Evolutionary conservation across 2,797 vertebrate species (phyloP).

Genomic region (Brachymystax lenok): DNA sequence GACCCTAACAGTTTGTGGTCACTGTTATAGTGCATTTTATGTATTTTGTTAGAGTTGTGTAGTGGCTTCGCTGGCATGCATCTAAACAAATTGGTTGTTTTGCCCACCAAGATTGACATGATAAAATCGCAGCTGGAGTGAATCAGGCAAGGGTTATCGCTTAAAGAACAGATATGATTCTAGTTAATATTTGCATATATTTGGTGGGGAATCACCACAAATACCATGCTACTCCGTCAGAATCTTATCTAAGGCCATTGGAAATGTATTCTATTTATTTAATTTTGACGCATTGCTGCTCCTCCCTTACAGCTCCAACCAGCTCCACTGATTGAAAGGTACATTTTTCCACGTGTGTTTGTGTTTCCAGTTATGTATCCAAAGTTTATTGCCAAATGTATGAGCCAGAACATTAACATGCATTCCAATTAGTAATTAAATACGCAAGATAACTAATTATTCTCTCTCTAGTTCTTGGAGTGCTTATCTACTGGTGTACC

Average conservation of each 20-base stretch:
- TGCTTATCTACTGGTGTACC: conserved; percentile 72
- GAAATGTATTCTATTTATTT: background rate
- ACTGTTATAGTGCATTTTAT: too few relatives aligned
- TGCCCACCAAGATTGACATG: too few relatives aligned
- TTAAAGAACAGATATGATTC: too few relatives aligned
- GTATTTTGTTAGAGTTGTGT: too few relatives aligned
- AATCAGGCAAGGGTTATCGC: too few relatives aligned
- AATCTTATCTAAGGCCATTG: background rate
- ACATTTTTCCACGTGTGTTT: background rate
- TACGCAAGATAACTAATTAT: background rate
- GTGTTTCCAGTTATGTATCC: background rate
- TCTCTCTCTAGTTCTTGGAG: conserved; percentile 24
- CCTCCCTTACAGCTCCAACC: conserved; percentile 13
- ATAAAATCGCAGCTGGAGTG: too few relatives aligned
- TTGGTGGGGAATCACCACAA: background rate
- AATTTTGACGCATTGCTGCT: background rate
- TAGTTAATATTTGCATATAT: background rate
- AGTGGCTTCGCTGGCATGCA: too few relatives aligned
- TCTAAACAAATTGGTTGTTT: too few relatives aligned
- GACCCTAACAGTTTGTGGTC: too few relatives aligned
- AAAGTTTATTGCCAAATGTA: background rate
- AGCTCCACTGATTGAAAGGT: background rate
- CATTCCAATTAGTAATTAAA: background rate
- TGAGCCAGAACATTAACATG: background rate
- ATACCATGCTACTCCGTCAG: background rate